Conservation (phyloP, 2,888 invertebrate species). For the Abrostola tripartita region DNA sequence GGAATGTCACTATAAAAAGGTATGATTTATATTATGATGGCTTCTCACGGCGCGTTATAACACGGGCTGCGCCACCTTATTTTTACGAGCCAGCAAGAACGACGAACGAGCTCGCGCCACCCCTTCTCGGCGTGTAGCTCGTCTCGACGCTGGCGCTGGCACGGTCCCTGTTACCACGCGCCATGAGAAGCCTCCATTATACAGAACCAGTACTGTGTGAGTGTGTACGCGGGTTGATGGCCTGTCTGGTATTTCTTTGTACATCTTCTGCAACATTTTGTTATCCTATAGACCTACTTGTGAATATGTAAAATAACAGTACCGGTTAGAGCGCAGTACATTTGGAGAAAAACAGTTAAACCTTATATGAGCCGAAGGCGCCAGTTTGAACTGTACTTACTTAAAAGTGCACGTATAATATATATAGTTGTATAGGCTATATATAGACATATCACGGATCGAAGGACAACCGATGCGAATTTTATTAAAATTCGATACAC, state of each 20-base stretch:
- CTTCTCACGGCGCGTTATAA: too few relatives aligned
- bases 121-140: too few relatives aligned
- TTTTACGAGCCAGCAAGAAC: too few relatives aligned
- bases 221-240: not conserved
- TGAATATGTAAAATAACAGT: not conserved
- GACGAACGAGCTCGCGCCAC: too few relatives aligned
- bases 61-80: too few relatives aligned
- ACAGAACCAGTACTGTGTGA: too few relatives aligned
- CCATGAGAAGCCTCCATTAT: too few relatives aligned
- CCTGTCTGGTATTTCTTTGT: not conserved
- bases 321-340: not conserved
- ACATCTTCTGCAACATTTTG: slow-evolving; percentile 4
- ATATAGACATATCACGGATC: slow-evolving; percentile 9
- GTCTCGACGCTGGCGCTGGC: too few relatives aligned
- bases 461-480: slow-evolving; percentile 10
- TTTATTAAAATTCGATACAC: slow-evolving; percentile 37
- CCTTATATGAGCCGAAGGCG: too few relatives aligned
- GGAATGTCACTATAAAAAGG: slow-evolving; percentile 21
- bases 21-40: slow-evolving; percentile 8
- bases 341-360: slow-evolving; percentile 18
- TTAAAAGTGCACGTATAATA: too few relatives aligned
- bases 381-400: not conserved
- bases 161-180: too few relatives aligned
- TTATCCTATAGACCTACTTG: slow-evolving; percentile 2
- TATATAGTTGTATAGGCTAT: too few relatives aligned